These are phyloP conservation scores for Syngnathus acus DNA, from an alignment of 2,797 vertebrate genomes.

Conservation along the genomic window DNA sequence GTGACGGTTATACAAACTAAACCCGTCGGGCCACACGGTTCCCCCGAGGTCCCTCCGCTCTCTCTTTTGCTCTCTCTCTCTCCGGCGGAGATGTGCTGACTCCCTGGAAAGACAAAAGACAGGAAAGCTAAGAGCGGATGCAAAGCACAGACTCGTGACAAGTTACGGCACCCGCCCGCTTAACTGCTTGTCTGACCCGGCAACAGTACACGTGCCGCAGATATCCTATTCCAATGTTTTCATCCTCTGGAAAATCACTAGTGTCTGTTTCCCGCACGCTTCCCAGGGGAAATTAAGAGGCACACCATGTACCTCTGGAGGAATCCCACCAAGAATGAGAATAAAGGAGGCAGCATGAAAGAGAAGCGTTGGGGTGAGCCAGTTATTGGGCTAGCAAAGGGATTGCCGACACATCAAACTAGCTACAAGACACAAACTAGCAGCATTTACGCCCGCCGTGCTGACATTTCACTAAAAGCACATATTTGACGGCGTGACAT, in stretches of 20 bases:
- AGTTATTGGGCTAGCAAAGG: conserved; percentile 70
- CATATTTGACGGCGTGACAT: conserved; percentile 48
- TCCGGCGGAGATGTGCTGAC: conserved; percentile 46
- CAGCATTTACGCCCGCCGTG: conserved; percentile 68
- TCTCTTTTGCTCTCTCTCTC: conserved; percentile 32
- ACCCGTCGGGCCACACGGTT: conserved; percentile 60
- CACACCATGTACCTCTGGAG: conserved; percentile 69
- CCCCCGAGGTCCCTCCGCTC: conserved; percentile 53
- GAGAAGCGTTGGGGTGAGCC: conserved; percentile 69
- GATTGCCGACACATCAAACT: conserved; percentile 72
- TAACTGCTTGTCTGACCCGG: conserved; percentile 61
- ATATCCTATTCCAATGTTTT: conserved; percentile 61
- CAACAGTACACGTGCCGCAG: conserved; percentile 51
- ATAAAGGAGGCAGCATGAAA: conserved; percentile 69
- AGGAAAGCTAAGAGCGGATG: conserved; percentile 43
- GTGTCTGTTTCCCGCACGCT: conserved; percentile 70
- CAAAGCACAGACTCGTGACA: conserved; percentile 49
- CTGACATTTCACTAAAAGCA: conserved; percentile 46
- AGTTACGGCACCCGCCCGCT: conserved; percentile 53
- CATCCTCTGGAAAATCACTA: conserved; percentile 71
- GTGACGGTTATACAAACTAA: conserved; percentile 71
- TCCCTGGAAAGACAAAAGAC: conserved; percentile 30
- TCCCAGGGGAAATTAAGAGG: conserved; percentile 76
- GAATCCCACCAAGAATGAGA: conserved; percentile 69
- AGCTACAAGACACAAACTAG: conserved; percentile 68